phyloP scores from a whole-genome alignment of 2,113 vertebrate genomes.

The Collichthys lucidus region DNA sequence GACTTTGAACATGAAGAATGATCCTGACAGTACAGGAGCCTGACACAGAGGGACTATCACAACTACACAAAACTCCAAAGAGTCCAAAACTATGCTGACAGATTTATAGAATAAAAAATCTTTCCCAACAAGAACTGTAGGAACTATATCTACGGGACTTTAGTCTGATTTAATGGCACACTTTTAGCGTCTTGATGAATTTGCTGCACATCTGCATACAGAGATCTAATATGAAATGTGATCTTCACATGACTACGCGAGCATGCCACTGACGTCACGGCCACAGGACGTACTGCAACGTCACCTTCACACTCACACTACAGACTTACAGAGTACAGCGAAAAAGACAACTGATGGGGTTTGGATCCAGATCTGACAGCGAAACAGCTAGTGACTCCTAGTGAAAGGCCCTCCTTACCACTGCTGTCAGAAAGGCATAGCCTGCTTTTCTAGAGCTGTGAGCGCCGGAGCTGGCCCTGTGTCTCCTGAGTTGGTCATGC shows the following conservation, averaged over 20 bases:
- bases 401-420: conserved; percentile 79
- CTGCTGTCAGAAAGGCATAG: conserved; percentile 75
- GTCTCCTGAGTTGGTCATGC: conserved; percentile 83
- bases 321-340: conserved; percentile 82
- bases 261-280: conserved; percentile 83
- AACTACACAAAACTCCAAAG: conserved; percentile 20
- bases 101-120: conserved; percentile 16
- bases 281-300: conserved; percentile 70
- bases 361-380: conserved; percentile 78
- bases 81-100: conserved; percentile 25
- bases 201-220: conserved; percentile 51
- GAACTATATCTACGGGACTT: background rate
- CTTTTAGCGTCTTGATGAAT: conserved; percentile 35
- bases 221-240: conserved; percentile 59
- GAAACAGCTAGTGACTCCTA: conserved; percentile 78
- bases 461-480: conserved; percentile 78
- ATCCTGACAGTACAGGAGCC: conserved; percentile 33
- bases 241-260: conserved; percentile 74
- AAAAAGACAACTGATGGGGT: conserved; percentile 79
- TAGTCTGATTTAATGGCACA: conserved; percentile 2
- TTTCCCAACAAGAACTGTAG: conserved; percentile 7
- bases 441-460: conserved; percentile 79
- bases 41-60: conserved; percentile 31
- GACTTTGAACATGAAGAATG: conserved; percentile 62
- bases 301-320: conserved; percentile 77